Evolutionary conservation across 2,888 invertebrate genomes (phyloP), one percentile per base, ranked within the genome.

Genomic region (Drosophila niveifrons): DNA sequence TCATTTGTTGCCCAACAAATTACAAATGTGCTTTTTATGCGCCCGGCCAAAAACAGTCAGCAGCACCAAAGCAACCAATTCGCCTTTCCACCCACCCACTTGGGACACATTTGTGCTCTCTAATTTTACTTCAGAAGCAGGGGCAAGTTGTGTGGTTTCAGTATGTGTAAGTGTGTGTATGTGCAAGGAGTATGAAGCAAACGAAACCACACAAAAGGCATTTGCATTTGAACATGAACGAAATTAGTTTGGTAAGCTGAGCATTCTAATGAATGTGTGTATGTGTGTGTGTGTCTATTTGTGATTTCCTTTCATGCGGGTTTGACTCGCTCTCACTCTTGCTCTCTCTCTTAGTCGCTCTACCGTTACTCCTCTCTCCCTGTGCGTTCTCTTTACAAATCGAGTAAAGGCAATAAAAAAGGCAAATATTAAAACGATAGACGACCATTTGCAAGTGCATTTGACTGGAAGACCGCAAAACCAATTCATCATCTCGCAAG

Each of bases 391-490:
- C 8, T 31, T 36, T 52, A 18, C 28, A 44, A 62, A 56, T 63
- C 46, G 59, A 73, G 61, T 62, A 23, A 52, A 56, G 31, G 57
- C 44, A 47, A 57, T 52, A 51, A 46, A 73, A 13, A 63, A 36
- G 44, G 57, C 13, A 58, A 36, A 18, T 63, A 61, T 66, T 53
- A 64, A 65, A 65, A 64, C 47, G 51, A 61, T 68, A 52, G 39
- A 47, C 58, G 72, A 63, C 51, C 67, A 76, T 74, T 80, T 69
- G 48, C 61, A 41, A 69, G 64, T 63, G 83, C 80, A 88, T 80
- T 82, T 78, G 80, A 88, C 65, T 86, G 83, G 72, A 88, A 80
- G 69, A 75, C 86, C 88, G 66, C 86, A 88, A 75, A 80, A 64
- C 72, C 75, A 82, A 88, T 83, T 83, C 71, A 86, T 78, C 83